Conservation (phyloP, 2,113 vertebrate species). For the Hyperopisus bebe region DNA sequence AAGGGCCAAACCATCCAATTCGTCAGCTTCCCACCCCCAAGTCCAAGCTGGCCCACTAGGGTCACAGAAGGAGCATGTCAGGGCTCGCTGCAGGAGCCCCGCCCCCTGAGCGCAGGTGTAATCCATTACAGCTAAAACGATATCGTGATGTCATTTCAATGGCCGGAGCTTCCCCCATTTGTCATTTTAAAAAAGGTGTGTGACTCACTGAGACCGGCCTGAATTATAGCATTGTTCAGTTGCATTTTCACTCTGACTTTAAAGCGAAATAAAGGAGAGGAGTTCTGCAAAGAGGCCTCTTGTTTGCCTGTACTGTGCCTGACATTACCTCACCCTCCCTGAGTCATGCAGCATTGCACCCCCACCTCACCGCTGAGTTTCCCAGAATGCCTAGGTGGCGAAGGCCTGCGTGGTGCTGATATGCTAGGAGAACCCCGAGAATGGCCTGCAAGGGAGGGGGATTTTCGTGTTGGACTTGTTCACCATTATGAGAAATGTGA, state of each 20-base stretch:
- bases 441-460: background rate
- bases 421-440: background rate
- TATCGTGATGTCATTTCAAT: conserved; percentile 13
- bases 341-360: background rate
- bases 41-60: background rate
- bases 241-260: background rate
- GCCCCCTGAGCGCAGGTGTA: background rate
- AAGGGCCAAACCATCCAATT: background rate
- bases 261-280: background rate
- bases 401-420: background rate
- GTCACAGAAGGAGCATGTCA: background rate
- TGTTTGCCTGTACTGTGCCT: background rate
- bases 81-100: conserved; percentile 15
- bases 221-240: background rate
- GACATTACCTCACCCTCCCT: background rate
- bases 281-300: background rate
- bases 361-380: background rate
- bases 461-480: background rate
- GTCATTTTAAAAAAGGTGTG: background rate
- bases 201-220: background rate
- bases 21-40: background rate
- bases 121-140: background rate
- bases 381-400: background rate
- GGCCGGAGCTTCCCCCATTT: background rate
- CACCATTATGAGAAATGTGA: background rate